phyloP scores from a whole-genome alignment of 2,797 vertebrate genomes.

The Gymnocypris eckloni region DNA sequence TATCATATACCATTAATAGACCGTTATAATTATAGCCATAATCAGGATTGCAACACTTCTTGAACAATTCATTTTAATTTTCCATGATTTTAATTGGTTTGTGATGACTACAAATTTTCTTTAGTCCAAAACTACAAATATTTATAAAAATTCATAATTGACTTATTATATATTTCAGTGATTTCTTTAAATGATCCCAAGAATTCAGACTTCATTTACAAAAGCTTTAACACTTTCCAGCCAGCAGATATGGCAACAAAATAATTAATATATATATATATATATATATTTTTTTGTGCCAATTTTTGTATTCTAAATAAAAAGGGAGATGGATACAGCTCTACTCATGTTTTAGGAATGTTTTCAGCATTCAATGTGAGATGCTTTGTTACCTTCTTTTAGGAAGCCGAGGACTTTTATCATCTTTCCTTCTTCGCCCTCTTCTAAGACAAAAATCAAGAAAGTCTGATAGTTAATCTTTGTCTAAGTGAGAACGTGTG shows the following conservation, averaged over 20 bases:
- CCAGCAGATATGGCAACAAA: neutral
- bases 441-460: constrained; percentile 77
- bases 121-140: too few relatives aligned
- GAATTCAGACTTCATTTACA: neutral
- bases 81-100: neutral
- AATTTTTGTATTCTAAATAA: neutral
- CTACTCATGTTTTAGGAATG: neutral
- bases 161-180: neutral
- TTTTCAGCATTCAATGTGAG: neutral
- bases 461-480: neutral
- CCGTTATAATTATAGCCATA: neutral
- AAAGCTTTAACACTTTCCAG: neutral
- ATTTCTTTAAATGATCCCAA: neutral
- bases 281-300: too few relatives aligned
- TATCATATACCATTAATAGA: neutral
- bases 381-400: constrained; percentile 85
- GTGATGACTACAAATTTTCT: too few relatives aligned
- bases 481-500: neutral
- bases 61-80: neutral
- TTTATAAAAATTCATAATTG: too few relatives aligned
- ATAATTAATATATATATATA: too few relatives aligned
- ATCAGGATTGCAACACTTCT: neutral
- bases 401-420: constrained; percentile 94
- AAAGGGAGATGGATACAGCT: neutral
- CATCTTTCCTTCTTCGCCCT: constrained; percentile 95